Evolutionary conservation across 2,888 invertebrate species (phyloP), one percentile per base, ranked within the genome.

Genomic region (Didymodactylos carnosus): DNA sequence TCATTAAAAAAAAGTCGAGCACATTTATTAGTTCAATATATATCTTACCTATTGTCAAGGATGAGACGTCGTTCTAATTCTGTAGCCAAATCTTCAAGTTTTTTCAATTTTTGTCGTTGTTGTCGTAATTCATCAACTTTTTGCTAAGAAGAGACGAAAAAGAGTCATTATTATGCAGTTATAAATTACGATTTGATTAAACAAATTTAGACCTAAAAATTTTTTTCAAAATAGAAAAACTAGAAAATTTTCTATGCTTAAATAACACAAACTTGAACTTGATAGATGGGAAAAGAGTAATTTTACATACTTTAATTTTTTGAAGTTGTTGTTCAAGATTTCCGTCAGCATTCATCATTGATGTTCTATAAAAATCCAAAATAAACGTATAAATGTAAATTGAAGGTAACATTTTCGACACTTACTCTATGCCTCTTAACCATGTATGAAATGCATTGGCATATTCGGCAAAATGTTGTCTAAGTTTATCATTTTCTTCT

Each of bases 381-480:
- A 14, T n/a, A 6, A 25, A n/a, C 29, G 16, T 11, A 29, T 39
- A 6, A 3, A 3, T 19, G 7, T n/a, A 62, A n/a, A 35, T 35
- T 8, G 4, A 35, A 62, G 1, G 1, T 10, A 19, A n/a, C 13
- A n/a, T n/a, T n/a, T n/a, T 0, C 3, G 72, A 41, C 23, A 29
- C 43, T 41, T 29, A 53, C 25, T 41, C 35, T 80, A 87, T 70
- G 10, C 82, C 82, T n/a, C 81, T 82, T 39, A 83, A 80, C 83
- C 83, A 83, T 83, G 81, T 78, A 78, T 98, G 97, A 93, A 99
- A 99, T 70, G 92, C 89, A 85, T 99, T 99, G 78, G 98, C 97
- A 83, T 94, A 92, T 83, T 94, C 93, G 78, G 98, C 98, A 84
- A 98, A 98, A 85, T 98, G 95, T 85, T 94, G 93, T 79, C 98